phyloP scores from a whole-genome alignment of 2,888 invertebrate genomes.

The Geotrupes spiniger region DNA sequence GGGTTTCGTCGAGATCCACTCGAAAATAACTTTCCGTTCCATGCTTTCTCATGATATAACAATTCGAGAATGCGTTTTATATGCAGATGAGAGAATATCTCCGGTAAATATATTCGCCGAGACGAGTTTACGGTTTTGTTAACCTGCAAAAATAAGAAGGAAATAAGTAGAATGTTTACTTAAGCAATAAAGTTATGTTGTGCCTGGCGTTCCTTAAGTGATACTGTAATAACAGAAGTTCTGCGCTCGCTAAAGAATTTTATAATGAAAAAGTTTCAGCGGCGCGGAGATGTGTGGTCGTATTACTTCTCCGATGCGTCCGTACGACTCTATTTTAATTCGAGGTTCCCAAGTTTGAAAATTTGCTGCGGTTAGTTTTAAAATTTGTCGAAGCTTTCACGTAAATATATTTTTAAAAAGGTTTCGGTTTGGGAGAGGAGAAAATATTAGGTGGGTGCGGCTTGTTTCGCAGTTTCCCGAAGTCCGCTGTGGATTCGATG shows the following conservation, averaged over 20 bases:
- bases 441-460: too few species aligned
- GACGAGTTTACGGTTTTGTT: slow-evolving; percentile 6
- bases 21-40: slow-evolving; percentile 2
- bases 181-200: slow-evolving; percentile 4
- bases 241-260: background rate
- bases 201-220: background rate
- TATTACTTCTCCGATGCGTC: too few species aligned
- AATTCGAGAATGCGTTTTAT: slow-evolving; percentile 4
- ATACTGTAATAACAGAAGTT: slow-evolving; percentile 7
- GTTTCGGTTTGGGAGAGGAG: too few species aligned
- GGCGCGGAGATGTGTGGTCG: too few species aligned
- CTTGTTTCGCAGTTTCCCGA: too few species aligned
- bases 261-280: background rate
- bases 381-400: too few species aligned
- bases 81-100: slow-evolving; percentile 5
- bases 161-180: slow-evolving; percentile 6
- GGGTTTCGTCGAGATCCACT: background rate
- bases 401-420: too few species aligned
- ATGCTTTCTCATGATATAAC: slow-evolving; percentile 2
- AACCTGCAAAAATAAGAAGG: slow-evolving; percentile 6
- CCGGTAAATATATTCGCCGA: background rate
- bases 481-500: too few species aligned
- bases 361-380: too few species aligned
- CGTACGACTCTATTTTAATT: too few species aligned
- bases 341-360: too few species aligned